These are phyloP conservation scores for Vulpes vulpes DNA, from an alignment of 2,113 vertebrate species.

Conservation along the genomic window DNA sequence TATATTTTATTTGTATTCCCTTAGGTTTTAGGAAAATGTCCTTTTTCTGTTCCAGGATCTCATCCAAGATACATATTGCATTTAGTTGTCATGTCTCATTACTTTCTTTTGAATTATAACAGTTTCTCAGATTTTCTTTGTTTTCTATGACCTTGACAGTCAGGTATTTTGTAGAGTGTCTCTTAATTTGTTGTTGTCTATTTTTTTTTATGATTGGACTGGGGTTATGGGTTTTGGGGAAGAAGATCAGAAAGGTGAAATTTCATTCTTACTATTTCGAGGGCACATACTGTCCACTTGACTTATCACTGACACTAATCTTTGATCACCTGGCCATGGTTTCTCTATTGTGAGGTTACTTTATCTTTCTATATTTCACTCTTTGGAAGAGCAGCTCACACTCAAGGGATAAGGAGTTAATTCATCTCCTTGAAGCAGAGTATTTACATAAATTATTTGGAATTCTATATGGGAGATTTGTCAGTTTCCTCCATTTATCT, in stretches of 20 bases:
- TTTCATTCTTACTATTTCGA: not conserved
- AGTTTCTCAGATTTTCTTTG: not conserved
- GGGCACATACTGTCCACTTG: not conserved
- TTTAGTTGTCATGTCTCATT: not conserved
- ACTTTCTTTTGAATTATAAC: not conserved
- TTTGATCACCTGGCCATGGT: not conserved
- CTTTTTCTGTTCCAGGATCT: not conserved
- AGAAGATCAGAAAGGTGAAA: not conserved
- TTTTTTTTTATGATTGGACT: not conserved
- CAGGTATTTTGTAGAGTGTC: not conserved
- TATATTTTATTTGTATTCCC: not conserved
- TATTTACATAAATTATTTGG: not conserved
- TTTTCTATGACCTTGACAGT: not conserved
- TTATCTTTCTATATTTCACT: not conserved
- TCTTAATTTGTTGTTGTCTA: not conserved
- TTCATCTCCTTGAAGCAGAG: not conserved
- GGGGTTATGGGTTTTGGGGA: not conserved
- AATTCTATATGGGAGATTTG: not conserved
- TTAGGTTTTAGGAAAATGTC: not conserved
- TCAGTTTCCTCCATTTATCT: not conserved
- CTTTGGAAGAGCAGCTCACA: not conserved
- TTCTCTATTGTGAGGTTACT: not conserved
- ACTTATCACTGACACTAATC: not conserved
- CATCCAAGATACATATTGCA: not conserved
- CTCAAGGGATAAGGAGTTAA: not conserved